Base-by-base conservation (phyloP, 2,888 invertebrate genomes). In the Scaptomyza cyrtandrae region DNA sequence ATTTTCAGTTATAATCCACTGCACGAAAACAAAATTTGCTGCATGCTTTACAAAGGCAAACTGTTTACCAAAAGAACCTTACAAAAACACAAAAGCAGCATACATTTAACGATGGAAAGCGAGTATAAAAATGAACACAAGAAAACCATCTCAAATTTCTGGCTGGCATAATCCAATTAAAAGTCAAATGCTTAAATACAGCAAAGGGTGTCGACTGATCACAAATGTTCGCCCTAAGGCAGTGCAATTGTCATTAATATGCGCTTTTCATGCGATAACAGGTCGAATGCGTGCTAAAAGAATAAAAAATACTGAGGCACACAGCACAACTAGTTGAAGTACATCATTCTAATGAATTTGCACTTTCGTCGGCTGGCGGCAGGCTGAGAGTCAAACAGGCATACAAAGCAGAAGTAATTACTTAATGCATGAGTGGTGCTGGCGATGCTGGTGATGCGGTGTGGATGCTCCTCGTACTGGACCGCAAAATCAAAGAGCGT, bases 341-440 rank as follows among this genome's bases (percentile, higher is more conserved):
- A 78, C 78, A 83, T 73, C 77, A 88, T 69, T 84, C 56, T 71
- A 86, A 84, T 88, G 89, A 84, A 83, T 86, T 74, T 83, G 87
- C 89, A 88, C 78, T 88, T 74, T 49, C 67, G 50, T 64, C 61
- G 56, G 43, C 63, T 56, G 39, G 37, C 37, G 13, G 37, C n/a
- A 7, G 39, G 16, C 39, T 16, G 39, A 41, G 41, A 41, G 16
- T 41, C 16, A 41, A 41, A 41, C 41, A 16, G 80, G 33, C 33
- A 33, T 9, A 9, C 85, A 86, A 84, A 77, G 89, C 80, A 77
- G 89, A 77, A 88, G 89, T 83, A 83, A 83, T 83, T 83, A 83
- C 87, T 87, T 83, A 83, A 83, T 84, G 89, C 81, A 84, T 69
- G 55, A 61, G 37, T 64, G 57, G 48, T 39, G 37, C 54, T 49